A percentile compares a stretch with the other conserved stretches of the same genome.
Conservation (phyloP, 2,888 invertebrate species). For the Vesta saturnalis region DNA sequence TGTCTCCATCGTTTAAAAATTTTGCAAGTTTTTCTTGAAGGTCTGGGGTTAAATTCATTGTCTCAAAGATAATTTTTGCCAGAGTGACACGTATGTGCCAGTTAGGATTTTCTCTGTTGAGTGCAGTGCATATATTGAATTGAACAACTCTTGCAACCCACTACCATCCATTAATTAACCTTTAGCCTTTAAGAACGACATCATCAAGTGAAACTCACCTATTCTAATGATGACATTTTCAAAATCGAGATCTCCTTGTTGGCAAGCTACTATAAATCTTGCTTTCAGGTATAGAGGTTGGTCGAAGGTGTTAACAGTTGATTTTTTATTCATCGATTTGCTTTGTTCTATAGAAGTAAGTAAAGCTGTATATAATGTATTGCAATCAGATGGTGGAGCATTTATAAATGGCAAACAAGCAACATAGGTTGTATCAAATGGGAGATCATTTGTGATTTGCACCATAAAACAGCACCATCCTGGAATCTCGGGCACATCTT, state of each 20-base stretch:
- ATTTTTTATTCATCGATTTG: no score
- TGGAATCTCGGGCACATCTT: no score
- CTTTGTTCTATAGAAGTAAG: not conserved
- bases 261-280: no score
- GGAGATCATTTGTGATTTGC: not conserved
- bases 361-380: conserved; percentile 3
- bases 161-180: not conserved
- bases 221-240: conserved; percentile 1
- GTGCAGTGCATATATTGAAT: not conserved
- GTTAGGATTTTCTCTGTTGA: not conserved
- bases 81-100: not conserved
- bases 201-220: no score
- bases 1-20: not conserved
- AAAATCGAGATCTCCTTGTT: not conserved
- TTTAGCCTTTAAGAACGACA: no score
- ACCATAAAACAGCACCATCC: not conserved
- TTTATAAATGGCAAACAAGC: conserved; percentile 6
- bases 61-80: not conserved
- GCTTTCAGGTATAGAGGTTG: no score
- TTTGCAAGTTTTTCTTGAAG: not conserved
- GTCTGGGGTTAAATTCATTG: not conserved
- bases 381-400: conserved; percentile 1
- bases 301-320: conserved; percentile 4
- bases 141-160: not conserved
- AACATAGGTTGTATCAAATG: conserved; percentile 12